These are phyloP conservation scores for Collichthys lucidus DNA, from an alignment of 2,113 vertebrate genomes.

Conservation along the genomic window DNA sequence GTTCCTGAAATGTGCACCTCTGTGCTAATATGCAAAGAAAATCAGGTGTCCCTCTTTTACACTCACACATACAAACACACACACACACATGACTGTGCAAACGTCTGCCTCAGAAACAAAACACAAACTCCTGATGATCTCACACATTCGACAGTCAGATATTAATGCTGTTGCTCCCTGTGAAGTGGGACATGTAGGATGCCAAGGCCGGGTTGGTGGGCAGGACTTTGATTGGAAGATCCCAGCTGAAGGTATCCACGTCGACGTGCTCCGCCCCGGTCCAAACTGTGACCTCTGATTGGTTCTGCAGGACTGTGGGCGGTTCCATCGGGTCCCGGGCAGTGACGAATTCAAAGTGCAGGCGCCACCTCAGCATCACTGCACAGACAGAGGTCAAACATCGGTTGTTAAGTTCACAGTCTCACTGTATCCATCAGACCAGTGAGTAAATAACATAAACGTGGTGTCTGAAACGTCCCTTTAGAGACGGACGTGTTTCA, in stretches of 20 bases:
- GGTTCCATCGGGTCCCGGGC: conserved; percentile 87
- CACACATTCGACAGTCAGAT: conserved; percentile 83
- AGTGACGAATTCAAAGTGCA: conserved; percentile 97
- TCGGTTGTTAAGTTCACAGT: too few relatives aligned
- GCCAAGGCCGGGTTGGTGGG: conserved; percentile 94
- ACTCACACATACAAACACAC: conserved; percentile 9
- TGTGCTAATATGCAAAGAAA: not conserved
- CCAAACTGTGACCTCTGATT: conserved; percentile 90
- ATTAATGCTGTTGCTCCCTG: conserved; percentile 91
- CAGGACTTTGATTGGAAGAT: conserved; percentile 96
- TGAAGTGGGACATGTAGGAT: conserved; percentile 92
- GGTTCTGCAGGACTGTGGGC: conserved; percentile 87
- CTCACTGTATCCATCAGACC: too few relatives aligned
- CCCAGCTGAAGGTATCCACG: conserved; percentile 99
- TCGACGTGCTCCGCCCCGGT: conserved; percentile 91
- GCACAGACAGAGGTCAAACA: not conserved
- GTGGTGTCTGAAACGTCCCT: not conserved
- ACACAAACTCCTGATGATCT: not conserved
- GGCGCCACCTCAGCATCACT: conserved; percentile 90
- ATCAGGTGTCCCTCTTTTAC: not conserved
- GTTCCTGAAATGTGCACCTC: conserved; percentile 27
- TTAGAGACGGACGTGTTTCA: not conserved
- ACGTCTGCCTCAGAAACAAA: not conserved
- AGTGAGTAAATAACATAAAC: too few relatives aligned
- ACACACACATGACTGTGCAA: not conserved